Evolutionary conservation across 1,140 invertebrate genomes (phyloP).

Genomic region (Brachionus sp.): DNA sequence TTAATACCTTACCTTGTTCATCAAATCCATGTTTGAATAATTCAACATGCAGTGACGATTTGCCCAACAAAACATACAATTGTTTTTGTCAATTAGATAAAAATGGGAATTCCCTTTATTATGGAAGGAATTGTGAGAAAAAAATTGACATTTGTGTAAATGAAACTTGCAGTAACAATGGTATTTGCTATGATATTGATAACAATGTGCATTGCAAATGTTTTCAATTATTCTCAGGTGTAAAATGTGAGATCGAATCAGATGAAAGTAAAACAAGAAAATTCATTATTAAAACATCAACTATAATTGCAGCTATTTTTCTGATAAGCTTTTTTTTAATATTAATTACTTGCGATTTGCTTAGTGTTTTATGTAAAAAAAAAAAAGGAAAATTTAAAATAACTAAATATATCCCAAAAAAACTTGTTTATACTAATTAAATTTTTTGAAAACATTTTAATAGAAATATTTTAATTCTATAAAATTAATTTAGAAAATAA

Average conservation of each 20-base stretch:
- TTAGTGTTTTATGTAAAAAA: too few species aligned
- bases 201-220: not conserved
- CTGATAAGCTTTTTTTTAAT: not conserved
- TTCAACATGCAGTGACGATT: not conserved
- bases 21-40: constrained; percentile 34
- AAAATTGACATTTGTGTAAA: not conserved
- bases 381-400: too few species aligned
- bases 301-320: not conserved
- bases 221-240: not conserved
- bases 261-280: not conserved
- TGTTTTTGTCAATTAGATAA: not conserved
- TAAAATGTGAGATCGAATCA: constrained; percentile 1
- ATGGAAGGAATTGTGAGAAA: not conserved
- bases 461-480: too few species aligned
- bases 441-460: too few species aligned
- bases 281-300: not conserved
- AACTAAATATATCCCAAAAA: too few species aligned
- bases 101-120: not conserved
- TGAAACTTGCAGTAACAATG: not conserved
- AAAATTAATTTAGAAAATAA: too few species aligned
- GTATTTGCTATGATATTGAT: not conserved
- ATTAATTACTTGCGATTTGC: too few species aligned
- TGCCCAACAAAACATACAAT: not conserved
- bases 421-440: too few species aligned
- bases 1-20: not conserved